Evolutionary conservation across 1,140 invertebrate genomes (phyloP).

Genomic region (Neodiprion lecontei): DNA sequence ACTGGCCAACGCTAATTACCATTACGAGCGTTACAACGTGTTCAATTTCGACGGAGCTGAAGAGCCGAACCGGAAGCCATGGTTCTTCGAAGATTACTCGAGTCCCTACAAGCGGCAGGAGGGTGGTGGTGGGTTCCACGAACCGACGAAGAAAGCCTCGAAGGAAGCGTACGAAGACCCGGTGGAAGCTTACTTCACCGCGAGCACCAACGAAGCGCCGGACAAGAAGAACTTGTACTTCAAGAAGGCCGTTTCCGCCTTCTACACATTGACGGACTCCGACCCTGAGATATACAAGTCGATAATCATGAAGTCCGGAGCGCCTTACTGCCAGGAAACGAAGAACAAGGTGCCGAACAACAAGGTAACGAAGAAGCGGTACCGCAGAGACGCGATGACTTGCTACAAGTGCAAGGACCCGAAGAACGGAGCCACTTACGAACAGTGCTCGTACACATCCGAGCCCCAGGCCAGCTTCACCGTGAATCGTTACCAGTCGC

Average conservation of each 20-base stretch:
- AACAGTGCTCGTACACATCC: constrained; percentile 59
- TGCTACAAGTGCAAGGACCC: constrained; percentile 64
- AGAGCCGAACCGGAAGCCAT: constrained; percentile 17
- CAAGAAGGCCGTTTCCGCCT: constrained; percentile 39
- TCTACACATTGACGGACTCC: constrained; percentile 27
- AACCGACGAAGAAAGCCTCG: not conserved
- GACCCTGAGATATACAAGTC: constrained; percentile 32
- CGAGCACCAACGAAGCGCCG: constrained; percentile 30
- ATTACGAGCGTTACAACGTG: constrained; percentile 16
- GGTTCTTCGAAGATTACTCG: constrained; percentile 20
- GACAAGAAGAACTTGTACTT: constrained; percentile 41
- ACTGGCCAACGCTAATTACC: constrained; percentile 21
- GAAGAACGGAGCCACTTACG: constrained; percentile 55
- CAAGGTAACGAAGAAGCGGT: not conserved
- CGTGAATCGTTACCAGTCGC: not conserved
- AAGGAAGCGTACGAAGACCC: not conserved
- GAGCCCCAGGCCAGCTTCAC: constrained; percentile 49
- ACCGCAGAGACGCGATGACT: constrained; percentile 51
- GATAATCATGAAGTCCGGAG: constrained; percentile 33
- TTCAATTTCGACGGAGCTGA: not conserved
- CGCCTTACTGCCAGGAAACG: constrained; percentile 41
- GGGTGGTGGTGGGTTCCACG: not conserved
- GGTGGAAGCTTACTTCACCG: not conserved
- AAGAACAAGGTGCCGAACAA: constrained; percentile 9
- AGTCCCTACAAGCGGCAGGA: not conserved